Conservation (phyloP, 2,797 vertebrate genomes). For the Cirrhinus molitorella region DNA sequence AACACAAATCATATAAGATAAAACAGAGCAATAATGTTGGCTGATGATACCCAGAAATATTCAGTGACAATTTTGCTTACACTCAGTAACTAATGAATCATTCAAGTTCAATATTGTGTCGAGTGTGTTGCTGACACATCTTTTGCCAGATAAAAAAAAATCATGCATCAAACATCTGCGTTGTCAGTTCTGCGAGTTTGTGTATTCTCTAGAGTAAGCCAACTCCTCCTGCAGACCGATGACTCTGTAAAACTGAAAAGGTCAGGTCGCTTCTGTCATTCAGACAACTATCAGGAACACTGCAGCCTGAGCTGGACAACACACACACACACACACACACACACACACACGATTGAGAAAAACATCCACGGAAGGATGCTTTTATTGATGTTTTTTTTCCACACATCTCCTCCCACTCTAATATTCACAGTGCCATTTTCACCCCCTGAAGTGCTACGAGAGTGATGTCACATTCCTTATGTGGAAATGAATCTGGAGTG, state of each 20-base stretch:
- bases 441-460: constrained; percentile 52
- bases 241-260: constrained; percentile 32
- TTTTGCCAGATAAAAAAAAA: neutral
- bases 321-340: neutral
- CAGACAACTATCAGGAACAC: constrained; percentile 16
- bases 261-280: constrained; percentile 36
- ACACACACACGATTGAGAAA: neutral
- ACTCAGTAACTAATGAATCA: neutral
- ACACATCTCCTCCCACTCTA: constrained; percentile 22
- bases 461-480: constrained; percentile 17
- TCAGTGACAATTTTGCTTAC: neutral
- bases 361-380: neutral
- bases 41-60: neutral
- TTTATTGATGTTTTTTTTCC: constrained; percentile 8
- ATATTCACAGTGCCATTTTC: constrained; percentile 34
- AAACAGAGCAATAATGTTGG: neutral
- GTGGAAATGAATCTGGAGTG: constrained; percentile 27
- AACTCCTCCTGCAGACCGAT: neutral
- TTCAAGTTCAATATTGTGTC: neutral
- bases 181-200: neutral
- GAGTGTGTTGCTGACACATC: neutral
- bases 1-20: no score
- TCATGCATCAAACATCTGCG: neutral
- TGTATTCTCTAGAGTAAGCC: neutral
- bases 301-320: neutral